These are phyloP conservation scores for Microplitis manilae DNA, from an alignment of 2,888 invertebrate genomes.

Conservation along the genomic window DNA sequence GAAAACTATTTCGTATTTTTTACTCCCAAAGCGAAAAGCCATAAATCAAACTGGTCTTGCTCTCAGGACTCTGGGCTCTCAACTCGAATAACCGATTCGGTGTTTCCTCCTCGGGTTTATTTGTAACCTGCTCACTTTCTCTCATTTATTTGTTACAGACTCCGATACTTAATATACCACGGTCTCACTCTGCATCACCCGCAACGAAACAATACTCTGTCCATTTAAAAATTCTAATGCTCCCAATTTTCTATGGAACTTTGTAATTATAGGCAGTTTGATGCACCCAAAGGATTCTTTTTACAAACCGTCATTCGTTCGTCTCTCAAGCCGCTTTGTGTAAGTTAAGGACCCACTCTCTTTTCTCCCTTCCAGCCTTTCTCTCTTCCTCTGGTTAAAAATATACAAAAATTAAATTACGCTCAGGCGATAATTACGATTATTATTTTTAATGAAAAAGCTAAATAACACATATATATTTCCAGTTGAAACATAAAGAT, in stretches of 20 bases:
- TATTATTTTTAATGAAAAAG: constrained; percentile 26
- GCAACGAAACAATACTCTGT: constrained; percentile 65
- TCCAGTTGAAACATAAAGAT: background rate
- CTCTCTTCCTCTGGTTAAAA: constrained; percentile 8
- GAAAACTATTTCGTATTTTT: constrained; percentile 71
- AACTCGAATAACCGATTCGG: background rate
- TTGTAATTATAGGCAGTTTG: constrained; percentile 71
- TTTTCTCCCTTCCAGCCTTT: constrained; percentile 35
- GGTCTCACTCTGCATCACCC: constrained; percentile 48
- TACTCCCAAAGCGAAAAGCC: constrained; percentile 71
- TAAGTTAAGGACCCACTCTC: background rate
- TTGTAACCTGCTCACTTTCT: constrained; percentile 37
- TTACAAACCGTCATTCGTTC: constrained; percentile 9
- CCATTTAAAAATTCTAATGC: constrained; percentile 71
- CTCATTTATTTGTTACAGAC: constrained; percentile 21
- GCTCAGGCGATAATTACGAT: constrained; percentile 38
- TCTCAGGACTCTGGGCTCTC: background rate
- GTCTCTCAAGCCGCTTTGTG: constrained; percentile 21
- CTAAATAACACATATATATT: background rate
- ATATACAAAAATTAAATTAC: constrained; percentile 38
- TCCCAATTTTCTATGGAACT: constrained; percentile 72
- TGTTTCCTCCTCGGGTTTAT: constrained; percentile 46
- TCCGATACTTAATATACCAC: constrained; percentile 25
- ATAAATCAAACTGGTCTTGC: constrained; percentile 66
- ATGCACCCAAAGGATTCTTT: constrained; percentile 53